Evolutionary conservation across 2,888 invertebrate genomes (phyloP).

Genomic region (Nysson spinosus): DNA sequence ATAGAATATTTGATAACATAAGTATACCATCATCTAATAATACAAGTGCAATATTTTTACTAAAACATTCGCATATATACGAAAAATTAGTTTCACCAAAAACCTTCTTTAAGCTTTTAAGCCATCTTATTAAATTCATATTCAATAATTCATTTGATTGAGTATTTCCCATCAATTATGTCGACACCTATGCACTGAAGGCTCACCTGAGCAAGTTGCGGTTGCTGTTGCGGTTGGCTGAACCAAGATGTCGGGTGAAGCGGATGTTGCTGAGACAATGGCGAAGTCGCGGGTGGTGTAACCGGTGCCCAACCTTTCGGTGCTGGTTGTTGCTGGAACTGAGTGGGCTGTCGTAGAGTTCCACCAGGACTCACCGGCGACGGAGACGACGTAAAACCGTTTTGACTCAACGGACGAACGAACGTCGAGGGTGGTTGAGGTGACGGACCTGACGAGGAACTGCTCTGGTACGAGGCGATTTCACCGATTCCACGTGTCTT

Average conservation of each 20-base stretch:
- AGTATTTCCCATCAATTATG: slow-evolving; percentile 2
- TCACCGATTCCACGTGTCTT: slow-evolving; percentile 74
- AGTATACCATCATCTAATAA: too few relatives aligned
- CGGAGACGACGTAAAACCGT: slow-evolving; percentile 61
- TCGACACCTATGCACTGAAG: slow-evolving; percentile 30
- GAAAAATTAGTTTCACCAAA: too few relatives aligned
- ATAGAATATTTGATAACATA: too few relatives aligned
- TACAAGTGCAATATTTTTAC: too few relatives aligned
- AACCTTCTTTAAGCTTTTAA: too few relatives aligned
- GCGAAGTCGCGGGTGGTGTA: slow-evolving; percentile 78
- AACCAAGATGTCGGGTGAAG: slow-evolving; percentile 28
- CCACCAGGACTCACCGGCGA: slow-evolving; percentile 72
- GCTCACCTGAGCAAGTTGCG: slow-evolving; percentile 58
- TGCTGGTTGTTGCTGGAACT: slow-evolving; percentile 64
- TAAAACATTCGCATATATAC: too few relatives aligned
- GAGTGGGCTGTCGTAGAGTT: slow-evolving; percentile 70
- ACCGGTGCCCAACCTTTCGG: slow-evolving; percentile 78
- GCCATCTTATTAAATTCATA: too few relatives aligned
- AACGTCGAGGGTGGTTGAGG: slow-evolving; percentile 62
- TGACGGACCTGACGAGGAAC: slow-evolving; percentile 68
- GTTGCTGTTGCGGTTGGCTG: slow-evolving; percentile 37
- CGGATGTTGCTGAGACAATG: slow-evolving; percentile 64
- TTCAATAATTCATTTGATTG: background rate
- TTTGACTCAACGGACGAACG: slow-evolving; percentile 53
- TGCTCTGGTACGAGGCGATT: slow-evolving; percentile 70